Evolutionary conservation across 2,113 vertebrate species (phyloP).

Genomic region (Thalassoma bifasciatum): DNA sequence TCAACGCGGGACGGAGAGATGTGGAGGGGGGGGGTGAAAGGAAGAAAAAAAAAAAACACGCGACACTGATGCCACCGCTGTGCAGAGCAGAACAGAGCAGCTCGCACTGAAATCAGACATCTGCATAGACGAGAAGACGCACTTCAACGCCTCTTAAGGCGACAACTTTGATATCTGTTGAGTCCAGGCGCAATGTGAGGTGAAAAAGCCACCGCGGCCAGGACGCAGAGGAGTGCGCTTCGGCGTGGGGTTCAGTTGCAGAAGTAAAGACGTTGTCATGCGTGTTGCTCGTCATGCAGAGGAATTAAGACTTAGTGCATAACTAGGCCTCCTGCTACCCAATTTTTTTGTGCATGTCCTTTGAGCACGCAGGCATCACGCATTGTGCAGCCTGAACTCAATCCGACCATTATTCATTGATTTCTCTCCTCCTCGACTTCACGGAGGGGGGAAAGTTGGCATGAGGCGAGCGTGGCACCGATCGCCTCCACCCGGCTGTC

Average conservation of each 20-base stretch:
- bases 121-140: conserved; percentile 13
- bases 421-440: conserved; percentile 41
- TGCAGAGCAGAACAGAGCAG: conserved; percentile 20
- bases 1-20: conserved; percentile 14
- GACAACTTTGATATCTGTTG: conserved; percentile 67
- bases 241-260: conserved; percentile 8
- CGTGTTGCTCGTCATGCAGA: conserved; percentile 49
- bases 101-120: conserved; percentile 11
- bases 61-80: conserved; percentile 48
- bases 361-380: conserved; percentile 3
- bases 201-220: conserved; percentile 16
- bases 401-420: conserved; percentile 42
- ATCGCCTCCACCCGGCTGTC: conserved; percentile 58
- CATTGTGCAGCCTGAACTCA: conserved; percentile 31
- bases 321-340: conserved; percentile 47
- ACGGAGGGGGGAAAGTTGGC: conserved; percentile 70
- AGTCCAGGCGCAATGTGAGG: conserved; percentile 16
- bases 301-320: conserved; percentile 59
- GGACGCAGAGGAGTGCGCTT: conserved; percentile 13
- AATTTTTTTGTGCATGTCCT: conserved; percentile 15
- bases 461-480: conserved; percentile 47
- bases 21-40: too few relatives aligned
- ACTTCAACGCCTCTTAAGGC: conserved; percentile 10
- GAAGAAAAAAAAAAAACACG: conserved; percentile 20
- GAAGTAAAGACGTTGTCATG: conserved; percentile 47